Conservation (phyloP, 2,113 vertebrate genomes). For the Eublepharis macularius region DNA sequence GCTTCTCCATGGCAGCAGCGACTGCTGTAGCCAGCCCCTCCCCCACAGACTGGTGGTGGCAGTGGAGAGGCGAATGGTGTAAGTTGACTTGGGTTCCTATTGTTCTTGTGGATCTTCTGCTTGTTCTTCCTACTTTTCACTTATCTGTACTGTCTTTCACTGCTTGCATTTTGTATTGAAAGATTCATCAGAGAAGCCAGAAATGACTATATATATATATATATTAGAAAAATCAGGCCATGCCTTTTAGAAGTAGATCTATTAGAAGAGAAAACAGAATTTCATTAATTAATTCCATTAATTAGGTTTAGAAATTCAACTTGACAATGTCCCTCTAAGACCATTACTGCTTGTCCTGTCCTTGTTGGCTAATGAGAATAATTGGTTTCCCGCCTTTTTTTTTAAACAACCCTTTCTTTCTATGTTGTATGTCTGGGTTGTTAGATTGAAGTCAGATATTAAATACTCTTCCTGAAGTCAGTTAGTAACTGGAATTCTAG, state of each 20-base stretch:
- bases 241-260: constrained; percentile 20
- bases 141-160: not conserved
- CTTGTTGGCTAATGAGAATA: constrained; percentile 32
- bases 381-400: not conserved
- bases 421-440: not conserved
- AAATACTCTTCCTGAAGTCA: not conserved
- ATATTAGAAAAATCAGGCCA: not conserved
- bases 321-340: constrained; percentile 44
- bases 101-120: not conserved
- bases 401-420: not conserved
- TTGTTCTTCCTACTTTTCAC: not conserved
- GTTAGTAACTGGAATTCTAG: not conserved
- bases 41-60: no score
- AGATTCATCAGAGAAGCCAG: not conserved
- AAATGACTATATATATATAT: constrained; percentile 23
- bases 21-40: no score
- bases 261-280: not conserved
- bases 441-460: not conserved
- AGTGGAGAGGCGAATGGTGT: no score
- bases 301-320: constrained; percentile 41
- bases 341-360: constrained; percentile 32
- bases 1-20: no score
- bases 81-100: no score
- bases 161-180: not conserved
- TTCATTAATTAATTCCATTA: constrained; percentile 27